phyloP scores from a whole-genome alignment of 2,113 vertebrate species.

The Eurypyga helias region DNA sequence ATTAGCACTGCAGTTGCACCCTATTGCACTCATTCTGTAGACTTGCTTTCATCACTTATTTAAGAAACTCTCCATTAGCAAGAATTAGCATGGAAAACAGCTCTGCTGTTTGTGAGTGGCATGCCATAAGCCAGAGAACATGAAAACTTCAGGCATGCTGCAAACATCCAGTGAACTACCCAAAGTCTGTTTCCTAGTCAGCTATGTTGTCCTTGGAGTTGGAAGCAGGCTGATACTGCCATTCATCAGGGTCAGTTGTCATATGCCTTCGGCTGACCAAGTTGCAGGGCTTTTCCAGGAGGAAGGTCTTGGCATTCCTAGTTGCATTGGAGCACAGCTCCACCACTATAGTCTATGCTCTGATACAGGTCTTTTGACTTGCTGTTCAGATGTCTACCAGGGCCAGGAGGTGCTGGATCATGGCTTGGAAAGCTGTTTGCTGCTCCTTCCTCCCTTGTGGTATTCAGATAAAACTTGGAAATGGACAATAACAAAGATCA shows the following conservation, averaged over 20 bases:
- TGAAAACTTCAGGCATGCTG: not conserved
- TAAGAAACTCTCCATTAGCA: not conserved
- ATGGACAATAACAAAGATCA: not conserved
- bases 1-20: not conserved
- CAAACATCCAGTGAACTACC: rapidly evolving
- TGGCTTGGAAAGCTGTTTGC: not conserved
- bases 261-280: not conserved
- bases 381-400: not conserved
- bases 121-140: not conserved
- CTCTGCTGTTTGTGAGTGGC: not conserved
- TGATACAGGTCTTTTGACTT: not conserved
- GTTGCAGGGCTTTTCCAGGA: not conserved
- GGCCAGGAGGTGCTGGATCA: not conserved
- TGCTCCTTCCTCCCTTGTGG: not conserved
- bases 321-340: not conserved
- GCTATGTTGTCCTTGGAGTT: not conserved
- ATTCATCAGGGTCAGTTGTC: not conserved
- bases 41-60: not conserved
- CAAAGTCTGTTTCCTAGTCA: not conserved
- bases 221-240: not conserved
- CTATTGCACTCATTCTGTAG: not conserved
- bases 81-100: not conserved
- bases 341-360: not conserved
- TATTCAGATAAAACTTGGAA: not conserved
- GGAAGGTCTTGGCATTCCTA: not conserved